Base-by-base conservation (phyloP, 92 coral and sea anemone species). In the Epizoanthus ramosus region DNA sequence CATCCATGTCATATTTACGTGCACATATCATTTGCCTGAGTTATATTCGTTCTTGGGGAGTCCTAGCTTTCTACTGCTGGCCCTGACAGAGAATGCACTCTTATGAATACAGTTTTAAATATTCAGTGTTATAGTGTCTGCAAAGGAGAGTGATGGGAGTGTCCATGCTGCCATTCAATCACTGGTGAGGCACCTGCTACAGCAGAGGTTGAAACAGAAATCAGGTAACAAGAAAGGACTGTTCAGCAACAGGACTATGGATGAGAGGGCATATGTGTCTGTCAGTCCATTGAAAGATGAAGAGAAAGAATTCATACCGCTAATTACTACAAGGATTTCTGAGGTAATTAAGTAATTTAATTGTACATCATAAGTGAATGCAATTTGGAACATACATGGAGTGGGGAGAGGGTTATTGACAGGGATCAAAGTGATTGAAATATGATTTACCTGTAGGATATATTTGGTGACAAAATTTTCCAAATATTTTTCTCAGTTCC, bases 141-240 rank as follows among this genome's bases (percentile, higher is more conserved):
- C 99, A 45, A 96, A 96, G 73, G 99, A 93, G 80, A 92, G 98
- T 70, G 99, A 96, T 43, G 95, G 95, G 15, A 96, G 99, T 45
- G 96, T 96, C 14, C 99, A 96, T 85, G 97, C 98, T 8, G 99
- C 99, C 66, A 87, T 96, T 22, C 99, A 96, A 75, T 88, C 94
- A 19, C 94, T 96, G 37, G 83, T 96, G 54, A 79, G 99, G 74
- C 99, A 96, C 73, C 82, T 96, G 73, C 82, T 96, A 17, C 96
- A 94, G 79, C 92, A 92, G 85, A 86, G 83, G 19, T 73, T 81
- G 90, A 91, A 89, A 74, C 80, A 77, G 15, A 90, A 89, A 72
- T 60, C 80, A 37, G 39, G 24, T 12, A 37, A 83, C 16, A 52
- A 56, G 18, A 96, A 94, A 81, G 90, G 92, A 63, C 89, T 92